Conservation (phyloP, 1,140 invertebrate genomes). For the Ips nitidus region DNA sequence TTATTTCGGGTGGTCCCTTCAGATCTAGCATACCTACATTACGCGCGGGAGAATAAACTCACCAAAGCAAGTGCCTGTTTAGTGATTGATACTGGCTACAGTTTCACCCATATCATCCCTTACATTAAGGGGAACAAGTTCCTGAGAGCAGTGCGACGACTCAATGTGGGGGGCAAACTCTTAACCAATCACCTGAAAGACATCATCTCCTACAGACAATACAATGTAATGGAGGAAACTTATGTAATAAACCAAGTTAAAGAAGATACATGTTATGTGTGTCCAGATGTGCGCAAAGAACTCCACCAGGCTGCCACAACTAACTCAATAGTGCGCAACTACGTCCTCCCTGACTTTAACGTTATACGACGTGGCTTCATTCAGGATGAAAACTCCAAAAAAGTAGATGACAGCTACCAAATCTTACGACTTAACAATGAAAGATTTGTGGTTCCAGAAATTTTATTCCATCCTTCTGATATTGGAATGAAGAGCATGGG, state of each 20-base stretch:
- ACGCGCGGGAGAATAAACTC: conserved; percentile 39
- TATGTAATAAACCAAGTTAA: conserved; percentile 99
- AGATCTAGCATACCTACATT: conserved; percentile 63
- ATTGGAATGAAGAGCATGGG: conserved; percentile 94
- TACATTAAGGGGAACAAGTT: conserved; percentile 84
- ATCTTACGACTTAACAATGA: conserved; percentile 88
- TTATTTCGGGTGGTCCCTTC: conserved; percentile 79
- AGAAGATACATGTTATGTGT: conserved; percentile 96
- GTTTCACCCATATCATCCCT: conserved; percentile 80
- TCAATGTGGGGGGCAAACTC: conserved; percentile 94
- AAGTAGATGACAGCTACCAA: conserved; percentile 71
- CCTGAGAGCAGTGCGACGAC: conserved; percentile 76
- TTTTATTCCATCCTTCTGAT: conserved; percentile 94
- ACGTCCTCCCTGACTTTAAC: conserved; percentile 76
- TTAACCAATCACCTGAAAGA: conserved; percentile 99
- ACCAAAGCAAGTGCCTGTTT: conserved; percentile 58
- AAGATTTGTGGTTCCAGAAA: conserved; percentile 89
- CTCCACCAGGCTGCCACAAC: conserved; percentile 72
- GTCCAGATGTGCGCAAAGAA: conserved; percentile 81
- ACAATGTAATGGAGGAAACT: conserved; percentile 99
- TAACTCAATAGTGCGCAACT: conserved; percentile 75
- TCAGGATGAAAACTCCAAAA: conserved; percentile 52
- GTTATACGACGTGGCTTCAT: conserved; percentile 65
- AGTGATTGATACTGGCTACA: conserved; percentile 91
- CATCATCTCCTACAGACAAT: conserved; percentile 92